Evolutionary conservation across 1,140 invertebrate genomes (phyloP), one percentile per base, ranked within the genome.

Genomic region (Apis dorsata): DNA sequence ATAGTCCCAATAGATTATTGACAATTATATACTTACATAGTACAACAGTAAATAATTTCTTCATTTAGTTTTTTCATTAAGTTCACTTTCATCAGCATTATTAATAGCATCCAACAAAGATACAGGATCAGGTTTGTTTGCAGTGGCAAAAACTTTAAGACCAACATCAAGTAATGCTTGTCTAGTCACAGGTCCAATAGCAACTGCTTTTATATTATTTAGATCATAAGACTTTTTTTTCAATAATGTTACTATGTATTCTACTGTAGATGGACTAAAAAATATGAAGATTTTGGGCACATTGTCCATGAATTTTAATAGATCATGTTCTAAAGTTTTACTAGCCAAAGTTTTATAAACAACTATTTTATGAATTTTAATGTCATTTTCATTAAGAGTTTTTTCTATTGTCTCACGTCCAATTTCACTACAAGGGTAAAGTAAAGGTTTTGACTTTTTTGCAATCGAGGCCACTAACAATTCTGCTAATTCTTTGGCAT

Each of bases 371-470:
- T 90, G 79, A n/a, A 93, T 49, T 51, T 72, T 11, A 44, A 93
- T 88, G 9, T 74, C n/a, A 53, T 87, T 86, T 13, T 89, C 74
- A 15, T 11, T 80, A n/a, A 94, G 85, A 57, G 87, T 83, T 80
- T 87, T 81, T n/a, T 90, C 81, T 12, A 94, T 89, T 34, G 92
- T 93, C n/a, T 93, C 91, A 24, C 91, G 79, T 11, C 92, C 91
- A 73, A 94, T 93, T 76, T 91, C 90, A 81, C 93, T 93, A 65
- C 92, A 93, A 34, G 93, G 93, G 59, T 93, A 92, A 21, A 94
- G 81, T 49, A 94, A 68, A 4, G 92, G 90, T 68, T 90, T 90
- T 12, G 76, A 65, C 55, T 69, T 73, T 53, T 79, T 75, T 28
- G 80, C 12, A 12, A 71, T 19, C 77, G 88, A 66, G 10, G 73